Evolutionary conservation across 2,797 vertebrate genomes (phyloP).

Genomic region (Acrocephalus scirpaceus): DNA sequence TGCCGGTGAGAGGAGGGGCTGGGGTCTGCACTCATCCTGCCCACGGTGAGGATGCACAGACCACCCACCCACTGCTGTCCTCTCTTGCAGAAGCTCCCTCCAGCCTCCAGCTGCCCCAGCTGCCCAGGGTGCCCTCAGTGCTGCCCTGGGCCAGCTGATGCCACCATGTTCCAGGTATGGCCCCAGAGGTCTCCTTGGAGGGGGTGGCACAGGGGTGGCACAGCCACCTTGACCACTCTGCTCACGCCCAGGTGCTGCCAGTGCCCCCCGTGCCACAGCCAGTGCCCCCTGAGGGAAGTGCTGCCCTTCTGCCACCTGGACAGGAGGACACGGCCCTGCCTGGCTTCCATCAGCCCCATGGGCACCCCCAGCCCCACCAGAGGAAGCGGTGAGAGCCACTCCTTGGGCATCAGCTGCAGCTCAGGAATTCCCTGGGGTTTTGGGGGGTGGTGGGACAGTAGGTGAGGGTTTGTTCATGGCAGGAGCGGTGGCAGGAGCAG

Average conservation of each 20-base stretch:
- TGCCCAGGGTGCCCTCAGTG: background rate
- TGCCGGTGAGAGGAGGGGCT: background rate
- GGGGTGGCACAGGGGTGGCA: background rate
- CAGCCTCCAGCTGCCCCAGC: accelerated
- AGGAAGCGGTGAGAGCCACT: background rate
- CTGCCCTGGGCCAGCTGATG: background rate
- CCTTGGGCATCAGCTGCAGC: background rate
- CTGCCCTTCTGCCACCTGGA: accelerated
- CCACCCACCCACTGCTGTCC: background rate
- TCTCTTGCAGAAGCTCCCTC: conserved; percentile 24
- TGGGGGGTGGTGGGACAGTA: accelerated
- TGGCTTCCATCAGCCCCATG: background rate
- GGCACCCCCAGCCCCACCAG: background rate
- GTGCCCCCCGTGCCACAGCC: accelerated
- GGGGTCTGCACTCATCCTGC: background rate
- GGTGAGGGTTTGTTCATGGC: accelerated
- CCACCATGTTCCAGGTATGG: background rate
- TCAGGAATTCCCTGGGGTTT: background rate
- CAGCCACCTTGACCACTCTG: background rate
- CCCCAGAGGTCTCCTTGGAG: accelerated
- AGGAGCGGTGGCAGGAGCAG: conserved; percentile 6
- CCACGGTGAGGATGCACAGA: background rate
- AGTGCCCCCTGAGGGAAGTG: accelerated
- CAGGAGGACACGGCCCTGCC: background rate
- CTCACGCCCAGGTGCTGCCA: background rate